phyloP scores from a whole-genome alignment of 2,113 vertebrate species.

The Choloepus hoffmanni region DNA sequence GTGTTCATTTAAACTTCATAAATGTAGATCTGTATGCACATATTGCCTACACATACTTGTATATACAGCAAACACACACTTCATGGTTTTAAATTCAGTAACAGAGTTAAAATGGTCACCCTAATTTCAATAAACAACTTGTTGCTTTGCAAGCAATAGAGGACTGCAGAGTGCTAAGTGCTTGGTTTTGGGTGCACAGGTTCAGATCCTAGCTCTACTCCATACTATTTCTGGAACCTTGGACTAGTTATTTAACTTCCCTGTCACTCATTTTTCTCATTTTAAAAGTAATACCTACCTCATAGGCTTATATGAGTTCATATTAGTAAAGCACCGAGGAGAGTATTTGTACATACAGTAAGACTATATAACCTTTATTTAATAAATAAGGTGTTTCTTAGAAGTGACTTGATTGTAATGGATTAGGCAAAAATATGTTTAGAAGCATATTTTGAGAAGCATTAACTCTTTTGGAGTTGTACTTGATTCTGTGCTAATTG shows the following conservation, averaged over 20 bases:
- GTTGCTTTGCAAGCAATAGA: background rate
- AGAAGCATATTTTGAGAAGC: constrained; percentile 11
- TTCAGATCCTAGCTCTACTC: background rate
- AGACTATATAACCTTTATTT: background rate
- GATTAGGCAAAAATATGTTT: background rate
- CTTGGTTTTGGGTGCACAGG: background rate
- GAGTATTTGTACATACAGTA: background rate
- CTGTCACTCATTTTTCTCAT: background rate
- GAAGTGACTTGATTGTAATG: background rate
- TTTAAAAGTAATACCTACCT: background rate
- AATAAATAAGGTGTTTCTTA: constrained; percentile 25
- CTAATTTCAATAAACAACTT: background rate
- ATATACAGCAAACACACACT: background rate
- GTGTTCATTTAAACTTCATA: background rate
- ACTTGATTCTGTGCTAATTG: background rate
- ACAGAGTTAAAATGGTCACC: background rate
- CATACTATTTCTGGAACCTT: background rate
- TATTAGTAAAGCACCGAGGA: background rate
- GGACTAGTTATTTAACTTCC: constrained; percentile 19
- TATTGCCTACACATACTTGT: background rate
- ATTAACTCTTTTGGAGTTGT: background rate
- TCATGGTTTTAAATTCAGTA: constrained; percentile 36
- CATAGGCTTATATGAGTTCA: background rate
- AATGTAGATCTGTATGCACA: background rate
- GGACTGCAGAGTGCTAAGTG: background rate